Conservation (phyloP, 1,140 invertebrate species). For the Cyclina sinensis region DNA sequence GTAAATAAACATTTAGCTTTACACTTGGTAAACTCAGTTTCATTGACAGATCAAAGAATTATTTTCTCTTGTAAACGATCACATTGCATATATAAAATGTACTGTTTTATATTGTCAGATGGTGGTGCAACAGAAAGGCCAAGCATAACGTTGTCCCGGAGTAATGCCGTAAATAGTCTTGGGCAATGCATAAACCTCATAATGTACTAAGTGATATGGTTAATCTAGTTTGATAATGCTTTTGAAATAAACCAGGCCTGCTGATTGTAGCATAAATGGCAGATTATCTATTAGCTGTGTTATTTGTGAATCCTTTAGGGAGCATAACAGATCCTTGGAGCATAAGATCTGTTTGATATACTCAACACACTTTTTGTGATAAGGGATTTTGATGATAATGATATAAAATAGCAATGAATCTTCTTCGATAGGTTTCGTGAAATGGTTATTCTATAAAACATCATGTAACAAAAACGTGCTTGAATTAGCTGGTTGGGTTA, state of each 20-base stretch:
- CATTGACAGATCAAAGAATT: too few species aligned
- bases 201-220: background rate
- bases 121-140: background rate
- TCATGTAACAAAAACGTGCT: too few species aligned
- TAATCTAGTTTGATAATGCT: conserved; percentile 10
- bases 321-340: background rate
- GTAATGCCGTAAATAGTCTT: background rate
- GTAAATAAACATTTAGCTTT: too few species aligned
- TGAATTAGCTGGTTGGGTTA: too few species aligned
- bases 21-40: too few species aligned
- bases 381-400: background rate
- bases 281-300: conserved; percentile 23
- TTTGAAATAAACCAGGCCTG: conserved; percentile 28
- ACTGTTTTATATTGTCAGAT: background rate
- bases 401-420: conserved; percentile 18
- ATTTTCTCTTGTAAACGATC: too few species aligned
- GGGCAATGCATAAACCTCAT: background rate
- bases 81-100: background rate
- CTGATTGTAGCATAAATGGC: background rate
- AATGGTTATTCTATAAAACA: too few species aligned
- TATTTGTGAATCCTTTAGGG: background rate
- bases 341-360: background rate
- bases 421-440: background rate
- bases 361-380: conserved; percentile 4
- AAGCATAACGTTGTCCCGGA: background rate